A percentile compares a stretch with the other conserved stretches of the same genome.
phyloP scores from a whole-genome alignment of 1,140 invertebrate species.

The Diuraphis noxia region DNA sequence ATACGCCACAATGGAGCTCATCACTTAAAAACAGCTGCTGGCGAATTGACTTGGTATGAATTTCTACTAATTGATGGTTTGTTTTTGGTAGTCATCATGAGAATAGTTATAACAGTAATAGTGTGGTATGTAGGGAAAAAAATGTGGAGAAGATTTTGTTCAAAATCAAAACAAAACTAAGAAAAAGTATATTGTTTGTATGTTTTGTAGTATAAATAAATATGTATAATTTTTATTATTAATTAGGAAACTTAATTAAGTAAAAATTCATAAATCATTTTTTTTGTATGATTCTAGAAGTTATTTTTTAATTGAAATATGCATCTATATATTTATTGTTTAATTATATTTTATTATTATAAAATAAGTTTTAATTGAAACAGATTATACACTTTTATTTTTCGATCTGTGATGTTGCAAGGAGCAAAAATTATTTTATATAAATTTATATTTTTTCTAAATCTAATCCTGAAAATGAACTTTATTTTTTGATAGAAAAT shows the following conservation, averaged over 20 bases:
- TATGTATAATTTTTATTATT: neutral
- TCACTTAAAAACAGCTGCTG: conserved; percentile 55
- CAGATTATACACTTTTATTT: neutral
- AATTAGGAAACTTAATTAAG: neutral
- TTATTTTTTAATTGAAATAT: neutral
- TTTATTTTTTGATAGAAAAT: neutral
- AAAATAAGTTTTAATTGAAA: neutral
- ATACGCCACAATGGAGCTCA: conserved; percentile 57
- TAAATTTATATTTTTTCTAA: neutral
- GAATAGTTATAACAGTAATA: conserved; percentile 43
- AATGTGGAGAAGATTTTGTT: conserved; percentile 7
- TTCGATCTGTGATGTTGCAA: neutral
- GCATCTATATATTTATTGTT: neutral
- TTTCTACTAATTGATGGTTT: conserved; percentile 56
- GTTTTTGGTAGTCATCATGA: conserved; percentile 26
- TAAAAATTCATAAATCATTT: too few relatives aligned
- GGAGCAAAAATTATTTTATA: neutral
- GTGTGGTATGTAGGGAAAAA: conserved; percentile 32
- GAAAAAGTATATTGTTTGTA: neutral
- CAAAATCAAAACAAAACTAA: neutral
- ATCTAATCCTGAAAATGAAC: neutral
- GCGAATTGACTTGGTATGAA: conserved; percentile 55
- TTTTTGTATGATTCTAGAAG: neutral
- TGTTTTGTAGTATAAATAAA: neutral
- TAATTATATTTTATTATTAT: neutral